Evolutionary conservation across 92 coral and sea anemone genomes (phyloP), one percentile per base, ranked within the genome.

Genomic region (Ricordea florida): DNA sequence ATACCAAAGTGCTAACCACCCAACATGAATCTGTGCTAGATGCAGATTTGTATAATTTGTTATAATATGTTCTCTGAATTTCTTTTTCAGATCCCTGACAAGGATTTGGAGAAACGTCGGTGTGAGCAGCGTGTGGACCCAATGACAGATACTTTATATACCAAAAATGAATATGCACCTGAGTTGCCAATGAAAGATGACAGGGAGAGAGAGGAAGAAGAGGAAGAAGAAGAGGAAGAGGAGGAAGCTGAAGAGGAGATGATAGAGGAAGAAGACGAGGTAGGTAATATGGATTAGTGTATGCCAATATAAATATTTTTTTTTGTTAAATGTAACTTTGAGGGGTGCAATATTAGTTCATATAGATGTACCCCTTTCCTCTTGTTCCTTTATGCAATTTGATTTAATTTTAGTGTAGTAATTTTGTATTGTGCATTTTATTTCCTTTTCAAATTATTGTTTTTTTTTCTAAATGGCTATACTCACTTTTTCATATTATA

Each of bases 21-120:
- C 13, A 10, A 44, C 9, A 20, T 25, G 29, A n/a, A 20, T 44
- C 6, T n/a, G n/a, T n/a, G n/a, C n/a, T n/a, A n/a, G n/a, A n/a
- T n/a, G n/a, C n/a, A n/a, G n/a, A 10, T 25, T 5, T 5, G 16
- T 34, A 14, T 38, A 10, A 14, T 2, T 3, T 22, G 31, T 31
- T 15, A 15, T 40, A 14, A 23, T 11, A 25, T 24, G 35, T 8
- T 9, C 27, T 51, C 13, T 64, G 3, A 16, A n/a, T n/a, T n/a
- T n/a, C n/a, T n/a, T n/a, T n/a, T n/a, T 1, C 69, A 93, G 98
- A 88, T 94, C 53, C 98, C 97, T 47, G 97, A 94, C 46, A 89
- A 86, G 31, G 98, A 94, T 62, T 86, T 94, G 52, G 98, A 91
- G 58, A 70, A 74, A 20, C 94, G 98, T 1, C 86, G 97, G 26